A percentile compares a stretch with the other conserved stretches of the same genome.
phyloP scores from a whole-genome alignment of 1,140 invertebrate species.

The Hylaeus volcanicus region DNA sequence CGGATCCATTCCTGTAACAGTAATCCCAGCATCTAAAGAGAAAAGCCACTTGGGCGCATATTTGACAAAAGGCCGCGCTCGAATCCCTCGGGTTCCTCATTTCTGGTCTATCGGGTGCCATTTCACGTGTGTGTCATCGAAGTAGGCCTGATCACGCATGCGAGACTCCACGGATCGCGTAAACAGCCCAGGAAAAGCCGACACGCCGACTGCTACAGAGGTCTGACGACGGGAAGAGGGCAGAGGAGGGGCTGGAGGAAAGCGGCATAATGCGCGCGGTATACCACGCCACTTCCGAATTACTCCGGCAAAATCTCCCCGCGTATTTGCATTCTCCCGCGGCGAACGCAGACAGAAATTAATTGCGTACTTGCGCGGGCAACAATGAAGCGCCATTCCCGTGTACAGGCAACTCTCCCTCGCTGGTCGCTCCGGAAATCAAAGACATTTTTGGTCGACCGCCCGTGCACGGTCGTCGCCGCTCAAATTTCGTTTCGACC shows the following conservation, averaged over 20 bases:
- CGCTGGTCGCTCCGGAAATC: constrained; percentile 69
- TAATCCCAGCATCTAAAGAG: too few species aligned
- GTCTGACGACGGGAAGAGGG: neutral
- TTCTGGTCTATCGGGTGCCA: neutral
- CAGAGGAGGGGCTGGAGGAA: constrained; percentile 29
- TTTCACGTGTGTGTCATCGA: constrained; percentile 15
- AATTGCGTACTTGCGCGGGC: constrained; percentile 77
- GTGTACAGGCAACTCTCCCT: constrained; percentile 38
- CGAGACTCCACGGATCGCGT: constrained; percentile 43
- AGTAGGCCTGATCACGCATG: constrained; percentile 44
- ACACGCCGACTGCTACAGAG: constrained; percentile 26
- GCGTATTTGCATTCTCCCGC: constrained; percentile 76
- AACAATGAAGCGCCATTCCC: constrained; percentile 74
- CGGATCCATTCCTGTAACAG: too few species aligned
- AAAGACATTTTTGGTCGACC: constrained; percentile 72
- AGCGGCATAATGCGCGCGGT: constrained; percentile 76
- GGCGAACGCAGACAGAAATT: constrained; percentile 76
- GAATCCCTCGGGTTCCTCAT: neutral
- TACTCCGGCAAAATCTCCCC: constrained; percentile 76
- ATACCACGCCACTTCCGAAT: constrained; percentile 78
- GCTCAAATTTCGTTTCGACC: constrained; percentile 55
- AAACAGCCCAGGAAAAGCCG: constrained; percentile 55
- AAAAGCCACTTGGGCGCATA: neutral
- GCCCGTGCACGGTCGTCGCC: constrained; percentile 29
- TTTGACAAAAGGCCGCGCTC: constrained; percentile 30